These are phyloP conservation scores for Patiria pectinifera DNA, from an alignment of 53 echinoderm and acorn worm genomes.

Conservation along the genomic window DNA sequence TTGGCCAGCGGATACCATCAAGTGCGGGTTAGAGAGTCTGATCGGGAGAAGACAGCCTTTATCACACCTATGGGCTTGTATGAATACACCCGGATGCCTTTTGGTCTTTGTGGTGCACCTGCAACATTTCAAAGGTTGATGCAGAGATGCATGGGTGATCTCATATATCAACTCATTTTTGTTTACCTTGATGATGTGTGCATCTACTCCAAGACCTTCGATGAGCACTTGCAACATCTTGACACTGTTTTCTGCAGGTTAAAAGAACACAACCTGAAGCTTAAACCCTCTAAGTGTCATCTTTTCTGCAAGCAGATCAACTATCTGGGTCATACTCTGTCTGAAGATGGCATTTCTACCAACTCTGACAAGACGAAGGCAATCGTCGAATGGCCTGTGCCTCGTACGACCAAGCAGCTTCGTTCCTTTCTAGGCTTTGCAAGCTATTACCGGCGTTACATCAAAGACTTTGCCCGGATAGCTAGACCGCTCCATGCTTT, in stretches of 20 bases:
- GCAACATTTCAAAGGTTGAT: slow-evolving; percentile 43
- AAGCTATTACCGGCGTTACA: slow-evolving; percentile 38
- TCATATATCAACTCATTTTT: slow-evolving; percentile 16
- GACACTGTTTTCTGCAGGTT: slow-evolving; percentile 30
- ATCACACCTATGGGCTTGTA: slow-evolving; percentile 8
- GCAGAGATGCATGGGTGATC: slow-evolving; percentile 18
- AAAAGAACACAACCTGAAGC: slow-evolving; percentile 12
- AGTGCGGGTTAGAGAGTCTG: background rate
- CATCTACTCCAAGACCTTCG: slow-evolving; percentile 47
- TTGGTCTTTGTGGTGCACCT: slow-evolving; percentile 38
- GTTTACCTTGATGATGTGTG: slow-evolving; percentile 38
- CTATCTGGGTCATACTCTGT: slow-evolving; percentile 52
- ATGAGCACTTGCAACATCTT: slow-evolving; percentile 29
- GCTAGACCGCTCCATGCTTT: slow-evolving; percentile 34
- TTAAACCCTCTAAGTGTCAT: slow-evolving; percentile 56
- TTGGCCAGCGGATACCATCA: slow-evolving; percentile 52
- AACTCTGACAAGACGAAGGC: slow-evolving; percentile 30
- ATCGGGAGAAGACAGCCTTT: slow-evolving; percentile 47
- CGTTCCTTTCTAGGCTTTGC: slow-evolving; percentile 47
- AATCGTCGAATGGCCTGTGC: slow-evolving; percentile 20
- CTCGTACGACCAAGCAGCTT: slow-evolving; percentile 19
- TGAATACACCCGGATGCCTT: slow-evolving; percentile 27
- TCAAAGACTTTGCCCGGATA: slow-evolving; percentile 32
- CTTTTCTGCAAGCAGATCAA: slow-evolving; percentile 12
- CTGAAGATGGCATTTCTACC: slow-evolving; percentile 28